Evolutionary conservation across 1,140 invertebrate genomes (phyloP).

Genomic region (Palaemon carinicauda): DNA sequence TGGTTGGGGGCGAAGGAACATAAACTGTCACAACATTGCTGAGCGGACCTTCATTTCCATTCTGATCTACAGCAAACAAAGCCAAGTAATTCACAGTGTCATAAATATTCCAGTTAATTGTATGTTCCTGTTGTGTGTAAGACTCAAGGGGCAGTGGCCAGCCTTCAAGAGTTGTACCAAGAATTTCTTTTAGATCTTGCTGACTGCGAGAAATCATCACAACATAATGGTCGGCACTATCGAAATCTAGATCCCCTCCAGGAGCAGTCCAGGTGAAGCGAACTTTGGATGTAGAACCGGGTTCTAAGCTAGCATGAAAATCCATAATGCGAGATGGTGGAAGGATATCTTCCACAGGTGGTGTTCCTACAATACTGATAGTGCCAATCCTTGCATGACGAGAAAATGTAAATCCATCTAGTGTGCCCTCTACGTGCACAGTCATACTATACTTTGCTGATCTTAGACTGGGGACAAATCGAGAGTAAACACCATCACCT

Average conservation of each 20-base stretch:
- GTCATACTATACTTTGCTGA: conserved; percentile 48
- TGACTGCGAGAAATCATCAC: conserved; percentile 28
- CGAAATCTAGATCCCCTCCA: conserved; percentile 62
- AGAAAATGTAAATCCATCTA: conserved; percentile 38
- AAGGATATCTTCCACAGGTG: conserved; percentile 44
- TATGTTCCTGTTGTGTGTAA: conserved; percentile 51
- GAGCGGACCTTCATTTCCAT: conserved; percentile 65
- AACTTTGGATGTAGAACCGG: conserved; percentile 36
- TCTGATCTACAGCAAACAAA: conserved; percentile 67
- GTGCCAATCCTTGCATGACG: conserved; percentile 51
- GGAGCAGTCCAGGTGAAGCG: conserved; percentile 62
- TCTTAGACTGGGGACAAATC: conserved; percentile 68
- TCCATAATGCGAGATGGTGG: conserved; percentile 60
- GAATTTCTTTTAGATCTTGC: conserved; percentile 7
- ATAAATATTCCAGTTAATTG: conserved; percentile 49
- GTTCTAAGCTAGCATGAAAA: conserved; percentile 49
- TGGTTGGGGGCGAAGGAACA: conserved; percentile 63
- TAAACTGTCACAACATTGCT: conserved; percentile 70
- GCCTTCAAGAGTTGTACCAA: conserved; percentile 31
- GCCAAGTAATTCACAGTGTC: conserved; percentile 65
- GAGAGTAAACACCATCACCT: conserved; percentile 74
- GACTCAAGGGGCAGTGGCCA: conserved; percentile 44
- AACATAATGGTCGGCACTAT: conserved; percentile 59
- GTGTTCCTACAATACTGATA: conserved; percentile 32
- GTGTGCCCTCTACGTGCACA: conserved; percentile 46